Evolutionary conservation across 2,888 invertebrate genomes (phyloP).

Genomic region (Lasioglossum calceatum): DNA sequence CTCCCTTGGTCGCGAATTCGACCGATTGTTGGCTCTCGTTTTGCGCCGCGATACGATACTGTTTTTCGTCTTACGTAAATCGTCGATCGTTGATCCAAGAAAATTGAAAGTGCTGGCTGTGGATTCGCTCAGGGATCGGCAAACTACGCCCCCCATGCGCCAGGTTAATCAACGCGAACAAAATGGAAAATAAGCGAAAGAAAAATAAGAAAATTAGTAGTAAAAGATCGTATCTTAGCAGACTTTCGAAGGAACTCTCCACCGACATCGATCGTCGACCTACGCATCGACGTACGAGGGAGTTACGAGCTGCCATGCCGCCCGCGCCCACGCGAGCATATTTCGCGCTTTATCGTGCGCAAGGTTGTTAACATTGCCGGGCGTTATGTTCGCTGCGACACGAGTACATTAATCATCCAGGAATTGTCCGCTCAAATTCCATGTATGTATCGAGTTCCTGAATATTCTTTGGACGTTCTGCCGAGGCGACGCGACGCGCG

Average conservation of each 20-base stretch:
- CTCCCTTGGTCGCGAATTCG: not conserved
- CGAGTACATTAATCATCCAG: not conserved
- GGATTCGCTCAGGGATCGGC: not conserved
- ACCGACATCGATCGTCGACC: slow-evolving; percentile 13
- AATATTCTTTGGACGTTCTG: too few relatives aligned
- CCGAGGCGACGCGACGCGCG: not conserved
- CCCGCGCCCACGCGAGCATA: slow-evolving; percentile 42
- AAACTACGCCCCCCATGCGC: too few relatives aligned
- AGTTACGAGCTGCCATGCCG: not conserved
- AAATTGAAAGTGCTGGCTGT: not conserved
- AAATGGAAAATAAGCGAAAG: too few relatives aligned
- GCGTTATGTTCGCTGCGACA: not conserved
- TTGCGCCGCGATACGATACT: not conserved
- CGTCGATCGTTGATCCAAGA: not conserved
- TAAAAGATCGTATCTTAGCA: slow-evolving; percentile 25
- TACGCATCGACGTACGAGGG: slow-evolving; percentile 15
- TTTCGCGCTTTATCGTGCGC: slow-evolving; percentile 39
- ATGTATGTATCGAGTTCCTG: not conserved
- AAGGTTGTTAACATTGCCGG: slow-evolving; percentile 45
- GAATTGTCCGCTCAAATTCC: not conserved
- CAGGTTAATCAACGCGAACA: too few relatives aligned
- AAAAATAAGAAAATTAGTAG: too few relatives aligned
- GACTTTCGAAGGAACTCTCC: slow-evolving; percentile 15
- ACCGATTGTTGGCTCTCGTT: not conserved
- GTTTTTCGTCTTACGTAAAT: not conserved